Conservation (phyloP, 2,113 vertebrate species). For the Aramus guarauna region DNA sequence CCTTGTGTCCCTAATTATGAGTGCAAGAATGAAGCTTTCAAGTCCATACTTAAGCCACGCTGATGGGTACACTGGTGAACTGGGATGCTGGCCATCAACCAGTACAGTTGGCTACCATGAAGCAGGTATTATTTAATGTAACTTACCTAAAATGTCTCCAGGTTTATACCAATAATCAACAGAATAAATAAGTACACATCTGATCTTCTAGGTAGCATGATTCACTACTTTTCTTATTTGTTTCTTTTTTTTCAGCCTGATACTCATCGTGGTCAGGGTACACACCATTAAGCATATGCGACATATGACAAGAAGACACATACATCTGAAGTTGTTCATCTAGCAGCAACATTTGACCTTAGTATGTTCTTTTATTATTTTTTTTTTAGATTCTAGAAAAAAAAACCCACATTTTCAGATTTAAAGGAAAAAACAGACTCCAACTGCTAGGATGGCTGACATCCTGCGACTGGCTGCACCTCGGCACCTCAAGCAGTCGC, state of each 20-base stretch:
- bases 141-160: neutral
- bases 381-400: neutral
- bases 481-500: neutral
- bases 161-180: neutral
- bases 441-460: neutral
- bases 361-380: neutral
- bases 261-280: neutral
- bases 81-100: neutral
- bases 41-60: neutral
- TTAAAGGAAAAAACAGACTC: neutral
- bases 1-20: neutral
- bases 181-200: neutral
- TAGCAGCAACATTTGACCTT: conserved; percentile 32
- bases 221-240: neutral
- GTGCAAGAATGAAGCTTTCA: neutral
- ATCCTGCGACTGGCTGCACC: rapidly evolving
- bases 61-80: neutral
- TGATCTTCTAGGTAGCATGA: neutral
- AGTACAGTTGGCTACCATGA: neutral
- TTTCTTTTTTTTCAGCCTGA: neutral
- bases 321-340: conserved; percentile 41
- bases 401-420: neutral
- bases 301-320: neutral
- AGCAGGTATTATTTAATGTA: neutral
- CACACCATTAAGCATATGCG: neutral